Percentiles rank a stretch among this genome's conserved stretches.
phyloP scores from a whole-genome alignment of 1,140 invertebrate genomes.

The Copidosoma floridanum region DNA sequence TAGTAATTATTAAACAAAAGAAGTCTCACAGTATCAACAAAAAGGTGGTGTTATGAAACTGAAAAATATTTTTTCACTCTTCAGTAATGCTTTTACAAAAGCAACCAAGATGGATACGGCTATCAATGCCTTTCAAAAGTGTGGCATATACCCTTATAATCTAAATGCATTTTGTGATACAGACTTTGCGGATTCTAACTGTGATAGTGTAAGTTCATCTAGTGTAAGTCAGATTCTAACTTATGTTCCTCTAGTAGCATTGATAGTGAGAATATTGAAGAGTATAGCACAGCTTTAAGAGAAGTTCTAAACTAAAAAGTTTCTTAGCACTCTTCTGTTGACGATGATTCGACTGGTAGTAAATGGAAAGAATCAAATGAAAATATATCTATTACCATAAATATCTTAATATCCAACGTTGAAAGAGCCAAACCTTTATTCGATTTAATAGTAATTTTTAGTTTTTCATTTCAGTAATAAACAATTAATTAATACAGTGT shows the following conservation, averaged over 20 bases:
- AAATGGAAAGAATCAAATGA: too few relatives aligned
- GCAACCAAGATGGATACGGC: conserved; percentile 45
- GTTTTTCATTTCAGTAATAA: too few relatives aligned
- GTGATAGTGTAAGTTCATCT: background rate
- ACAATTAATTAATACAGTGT: too few relatives aligned
- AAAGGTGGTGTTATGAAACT: background rate
- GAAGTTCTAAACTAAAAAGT: background rate
- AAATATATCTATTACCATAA: too few relatives aligned
- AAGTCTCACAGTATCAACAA: conserved; percentile 10
- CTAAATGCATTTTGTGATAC: conserved; percentile 42
- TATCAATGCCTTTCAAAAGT: conserved; percentile 44
- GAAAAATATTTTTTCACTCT: conserved; percentile 29
- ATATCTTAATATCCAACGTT: too few relatives aligned
- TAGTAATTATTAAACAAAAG: conserved; percentile 7
- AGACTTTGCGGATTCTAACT: conserved; percentile 33
- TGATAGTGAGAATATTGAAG: background rate
- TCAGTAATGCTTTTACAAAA: conserved; percentile 34
- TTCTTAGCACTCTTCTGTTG: background rate
- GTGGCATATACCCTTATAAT: conserved; percentile 46
- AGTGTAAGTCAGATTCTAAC: background rate
- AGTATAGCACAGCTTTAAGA: background rate
- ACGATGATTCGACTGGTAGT: too few relatives aligned
- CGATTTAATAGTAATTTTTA: too few relatives aligned
- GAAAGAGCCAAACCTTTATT: too few relatives aligned
- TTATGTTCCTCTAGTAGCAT: background rate